Evolutionary conservation across 2,888 invertebrate genomes (phyloP).

Genomic region (Halictus quadricinctus): DNA sequence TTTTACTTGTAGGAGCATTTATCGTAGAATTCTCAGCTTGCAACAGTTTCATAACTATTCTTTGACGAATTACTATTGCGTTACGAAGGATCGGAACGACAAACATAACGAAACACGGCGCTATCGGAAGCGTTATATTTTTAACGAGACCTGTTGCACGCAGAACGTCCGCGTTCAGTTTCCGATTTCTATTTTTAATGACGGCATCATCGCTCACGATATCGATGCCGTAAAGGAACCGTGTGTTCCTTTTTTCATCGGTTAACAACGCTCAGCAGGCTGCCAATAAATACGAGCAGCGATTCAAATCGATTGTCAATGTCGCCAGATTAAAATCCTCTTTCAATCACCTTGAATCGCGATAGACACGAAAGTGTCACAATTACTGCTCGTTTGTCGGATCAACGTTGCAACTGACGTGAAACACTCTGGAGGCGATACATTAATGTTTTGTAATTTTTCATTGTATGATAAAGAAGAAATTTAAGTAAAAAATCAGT

Average conservation of each 20-base stretch:
- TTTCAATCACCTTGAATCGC: constrained; percentile 17
- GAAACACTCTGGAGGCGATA: neutral
- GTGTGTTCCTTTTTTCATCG: constrained; percentile 15
- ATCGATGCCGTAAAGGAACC: neutral
- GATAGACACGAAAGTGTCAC: constrained; percentile 36
- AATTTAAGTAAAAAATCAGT: no score
- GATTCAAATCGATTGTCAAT: constrained; percentile 32
- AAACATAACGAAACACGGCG: neutral
- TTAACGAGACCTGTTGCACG: neutral
- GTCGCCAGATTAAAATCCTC: constrained; percentile 29
- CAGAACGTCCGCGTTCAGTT: neutral
- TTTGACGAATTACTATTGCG: neutral
- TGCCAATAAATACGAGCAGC: constrained; percentile 3
- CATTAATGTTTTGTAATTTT: neutral
- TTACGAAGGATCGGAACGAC: neutral
- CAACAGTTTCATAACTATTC: neutral
- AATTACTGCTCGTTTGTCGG: constrained; percentile 34
- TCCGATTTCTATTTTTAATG: constrained; percentile 38
- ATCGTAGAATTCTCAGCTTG: neutral
- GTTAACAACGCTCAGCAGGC: neutral
- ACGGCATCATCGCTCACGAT: constrained; percentile 11
- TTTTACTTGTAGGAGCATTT: neutral
- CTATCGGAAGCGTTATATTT: neutral
- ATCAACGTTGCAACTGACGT: no score
- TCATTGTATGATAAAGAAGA: neutral